Evolutionary conservation across 2,888 invertebrate genomes (phyloP), one percentile per base, ranked within the genome.

Genomic region (Pycnomerus fuliginosus): DNA sequence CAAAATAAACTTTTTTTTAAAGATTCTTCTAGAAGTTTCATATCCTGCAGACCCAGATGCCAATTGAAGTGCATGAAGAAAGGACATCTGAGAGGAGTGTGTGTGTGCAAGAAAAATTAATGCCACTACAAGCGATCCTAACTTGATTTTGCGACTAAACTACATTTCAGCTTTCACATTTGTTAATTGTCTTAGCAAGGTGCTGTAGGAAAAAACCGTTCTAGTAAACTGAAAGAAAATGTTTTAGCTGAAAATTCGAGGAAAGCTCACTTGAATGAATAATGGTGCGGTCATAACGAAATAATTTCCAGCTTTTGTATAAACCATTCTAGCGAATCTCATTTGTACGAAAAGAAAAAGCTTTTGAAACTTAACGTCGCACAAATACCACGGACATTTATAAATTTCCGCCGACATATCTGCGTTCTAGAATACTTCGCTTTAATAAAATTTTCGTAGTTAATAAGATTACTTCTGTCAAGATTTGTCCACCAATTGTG

Each of bases 261-360:
- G 10, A 24, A 35, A n/a, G n/a, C 27, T 28, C 13, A 38, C 38
- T n/a, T 14, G 5, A 22, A 38, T 38, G 13, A 30, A 38, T 10
- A 24, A 11, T 4, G 17, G 20, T 10, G 29, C 30, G 8, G 30
- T 7, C 38, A 37, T n/a, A n/a, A n/a, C n/a, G n/a, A n/a, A n/a
- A n/a, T n/a, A n/a, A n/a, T n/a, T n/a, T n/a, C n/a, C n/a, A n/a
- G n/a, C n/a, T n/a, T n/a, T n/a, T n/a, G n/a, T n/a, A n/a, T n/a
- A n/a, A n/a, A n/a, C n/a, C n/a, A 13, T 14, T 10, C 14, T 2
- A 3, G 12, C 12, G 2, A 23, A 2, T 15, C 23, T 16, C 20
- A 30, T 29, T 22, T 38, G 38, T 2, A 30, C 30, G 5, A 30
- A 10, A 10, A 30, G 16, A 3, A 38, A 22, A n/a, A 22, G 11